A percentile compares a stretch with the other conserved stretches of the same genome.
Conservation (phyloP, 2,797 vertebrate species). For the Chelmon rostratus region DNA sequence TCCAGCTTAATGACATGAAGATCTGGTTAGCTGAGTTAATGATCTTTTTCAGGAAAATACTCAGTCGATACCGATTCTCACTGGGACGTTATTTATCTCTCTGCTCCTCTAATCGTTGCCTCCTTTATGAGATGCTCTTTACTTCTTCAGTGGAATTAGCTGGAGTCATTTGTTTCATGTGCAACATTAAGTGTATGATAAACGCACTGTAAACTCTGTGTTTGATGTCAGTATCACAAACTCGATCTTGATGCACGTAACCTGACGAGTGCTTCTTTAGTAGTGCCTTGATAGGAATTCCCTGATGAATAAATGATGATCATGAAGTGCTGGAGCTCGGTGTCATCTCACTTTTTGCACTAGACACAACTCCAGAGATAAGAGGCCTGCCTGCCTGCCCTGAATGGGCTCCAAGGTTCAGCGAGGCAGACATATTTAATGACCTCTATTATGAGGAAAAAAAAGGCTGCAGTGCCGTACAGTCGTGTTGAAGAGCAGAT, state of each 20-base stretch:
- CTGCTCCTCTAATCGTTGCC: background rate
- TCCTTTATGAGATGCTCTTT: constrained; percentile 1
- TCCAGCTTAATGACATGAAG: constrained; percentile 30
- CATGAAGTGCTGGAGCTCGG: constrained; percentile 51
- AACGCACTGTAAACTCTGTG: background rate
- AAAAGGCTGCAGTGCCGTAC: constrained; percentile 14
- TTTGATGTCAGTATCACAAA: constrained; percentile 31
- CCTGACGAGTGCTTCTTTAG: constrained; percentile 41
- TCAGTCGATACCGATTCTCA: constrained; percentile 34
- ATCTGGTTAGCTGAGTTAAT: constrained; percentile 11
- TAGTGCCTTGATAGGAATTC: constrained; percentile 59
- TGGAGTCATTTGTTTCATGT: background rate
- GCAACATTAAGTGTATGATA: constrained; percentile 23
- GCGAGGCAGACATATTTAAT: constrained; percentile 59
- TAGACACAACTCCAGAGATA: constrained; percentile 64
- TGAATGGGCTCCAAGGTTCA: constrained; percentile 54
- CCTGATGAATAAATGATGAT: constrained; percentile 74
- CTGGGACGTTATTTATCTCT: constrained; percentile 9
- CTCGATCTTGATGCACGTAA: constrained; percentile 25
- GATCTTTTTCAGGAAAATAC: constrained; percentile 35
- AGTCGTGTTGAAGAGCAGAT: constrained; percentile 59
- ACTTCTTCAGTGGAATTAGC: constrained; percentile 20
- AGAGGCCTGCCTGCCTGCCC: constrained; percentile 38
- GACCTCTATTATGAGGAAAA: constrained; percentile 62
- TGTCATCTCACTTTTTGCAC: constrained; percentile 56